phyloP scores from a whole-genome alignment of 2,888 invertebrate species.

The Gastracanthus pulcherrimus region DNA sequence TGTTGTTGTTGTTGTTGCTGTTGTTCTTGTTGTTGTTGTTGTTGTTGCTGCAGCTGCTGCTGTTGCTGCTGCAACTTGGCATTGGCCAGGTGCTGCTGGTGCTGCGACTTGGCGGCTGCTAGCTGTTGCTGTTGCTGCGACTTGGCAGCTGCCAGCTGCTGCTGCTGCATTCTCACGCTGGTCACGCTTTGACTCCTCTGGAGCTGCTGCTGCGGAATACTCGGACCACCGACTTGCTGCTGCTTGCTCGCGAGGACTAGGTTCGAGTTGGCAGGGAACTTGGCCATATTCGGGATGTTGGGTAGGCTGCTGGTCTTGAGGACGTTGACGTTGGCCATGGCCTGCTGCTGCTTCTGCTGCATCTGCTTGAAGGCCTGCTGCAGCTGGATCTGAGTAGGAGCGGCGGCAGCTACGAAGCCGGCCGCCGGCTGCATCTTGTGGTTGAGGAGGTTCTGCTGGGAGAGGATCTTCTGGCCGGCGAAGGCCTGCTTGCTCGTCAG shows the following conservation, averaged over 20 bases:
- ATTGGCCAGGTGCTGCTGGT: slow-evolving; percentile 60
- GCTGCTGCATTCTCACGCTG: slow-evolving; percentile 60
- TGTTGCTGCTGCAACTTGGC: slow-evolving; percentile 45
- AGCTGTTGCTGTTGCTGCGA: slow-evolving; percentile 59
- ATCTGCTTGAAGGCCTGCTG: slow-evolving; percentile 52
- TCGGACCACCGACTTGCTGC: slow-evolving; percentile 40
- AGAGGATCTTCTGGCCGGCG: slow-evolving; percentile 63
- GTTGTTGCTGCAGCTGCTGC: slow-evolving; percentile 54
- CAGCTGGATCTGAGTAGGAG: slow-evolving; percentile 62
- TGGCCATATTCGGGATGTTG: slow-evolving; percentile 64
- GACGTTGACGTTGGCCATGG: slow-evolving; percentile 61
- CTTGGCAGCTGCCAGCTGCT: slow-evolving; percentile 53
- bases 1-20: slow-evolving; percentile 57
- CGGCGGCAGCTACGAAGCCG: slow-evolving; percentile 61
- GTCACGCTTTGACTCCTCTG: slow-evolving; percentile 63
- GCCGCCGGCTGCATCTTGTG: slow-evolving; percentile 46
- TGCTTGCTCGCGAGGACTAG: slow-evolving; percentile 59
- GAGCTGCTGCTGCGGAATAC: slow-evolving; percentile 56
- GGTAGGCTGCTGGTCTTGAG: slow-evolving; percentile 70
- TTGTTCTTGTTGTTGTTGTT: slow-evolving; percentile 55
- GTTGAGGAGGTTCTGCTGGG: slow-evolving; percentile 53
- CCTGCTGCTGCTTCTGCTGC: slow-evolving; percentile 1
- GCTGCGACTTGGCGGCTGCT: slow-evolving; percentile 28
- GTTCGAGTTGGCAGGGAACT: slow-evolving; percentile 64
- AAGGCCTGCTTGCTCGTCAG: slow-evolving; percentile 65